These are phyloP conservation scores for Meandrina meandrites DNA, from an alignment of 92 coral and sea anemone species.

Conservation along the genomic window DNA sequence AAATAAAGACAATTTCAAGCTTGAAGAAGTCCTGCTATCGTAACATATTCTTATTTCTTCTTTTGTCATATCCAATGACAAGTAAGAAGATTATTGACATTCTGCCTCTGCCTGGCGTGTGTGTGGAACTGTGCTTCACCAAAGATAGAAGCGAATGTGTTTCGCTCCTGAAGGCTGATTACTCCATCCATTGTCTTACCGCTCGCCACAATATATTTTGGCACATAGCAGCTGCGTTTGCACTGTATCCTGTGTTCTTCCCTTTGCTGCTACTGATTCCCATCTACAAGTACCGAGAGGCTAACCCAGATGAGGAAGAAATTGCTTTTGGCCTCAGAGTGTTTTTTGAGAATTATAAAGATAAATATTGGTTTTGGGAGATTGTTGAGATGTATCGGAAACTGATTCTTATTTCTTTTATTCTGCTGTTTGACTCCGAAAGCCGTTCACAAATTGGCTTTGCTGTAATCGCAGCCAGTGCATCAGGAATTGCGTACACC, in stretches of 20 bases:
- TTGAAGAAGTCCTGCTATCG: slow-evolving; percentile 2
- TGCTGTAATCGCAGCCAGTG: neutral
- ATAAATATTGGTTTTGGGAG: neutral
- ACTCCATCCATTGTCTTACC: neutral
- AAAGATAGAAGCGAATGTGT: neutral
- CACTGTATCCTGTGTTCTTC: neutral
- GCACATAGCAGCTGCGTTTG: neutral
- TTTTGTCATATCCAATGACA: neutral
- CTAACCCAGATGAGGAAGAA: neutral
- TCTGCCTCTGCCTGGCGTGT: neutral
- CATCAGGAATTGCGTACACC: neutral
- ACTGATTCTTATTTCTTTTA: neutral
- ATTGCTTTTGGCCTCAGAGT: neutral
- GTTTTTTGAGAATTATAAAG: neutral
- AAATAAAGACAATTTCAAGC: neutral
- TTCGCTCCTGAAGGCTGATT: neutral
- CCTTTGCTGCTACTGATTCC: neutral
- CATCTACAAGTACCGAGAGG: neutral
- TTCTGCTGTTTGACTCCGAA: neutral
- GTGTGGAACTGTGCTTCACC: neutral
- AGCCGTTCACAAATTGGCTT: neutral
- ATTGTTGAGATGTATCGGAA: neutral
- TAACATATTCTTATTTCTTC: neutral
- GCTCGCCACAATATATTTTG: neutral
- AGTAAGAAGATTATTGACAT: neutral